Evolutionary conservation across 1,140 invertebrate species (phyloP), one percentile per base, ranked within the genome.

Genomic region (Drosophila tani): DNA sequence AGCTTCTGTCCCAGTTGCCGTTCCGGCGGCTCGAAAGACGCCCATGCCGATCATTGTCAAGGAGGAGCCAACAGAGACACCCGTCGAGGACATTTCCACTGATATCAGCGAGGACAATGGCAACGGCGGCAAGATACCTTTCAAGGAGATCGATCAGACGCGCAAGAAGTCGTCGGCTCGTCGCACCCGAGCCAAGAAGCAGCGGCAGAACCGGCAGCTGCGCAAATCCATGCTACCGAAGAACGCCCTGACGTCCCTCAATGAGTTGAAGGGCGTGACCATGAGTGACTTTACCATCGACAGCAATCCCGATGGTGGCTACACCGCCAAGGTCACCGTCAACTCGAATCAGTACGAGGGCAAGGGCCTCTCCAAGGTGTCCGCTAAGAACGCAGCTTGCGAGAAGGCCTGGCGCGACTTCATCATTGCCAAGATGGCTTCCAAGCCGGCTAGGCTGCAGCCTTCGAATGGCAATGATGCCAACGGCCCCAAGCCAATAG

Each of bases 161-260:
- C 81, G 91, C 51, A 92, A 92, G 79, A 92, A 92, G 86, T 90
- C 91, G 21, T 92, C 91, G 17, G 91, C 91, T 45, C 79, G 90
- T 45, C 79, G 90, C 29, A 81, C 91, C 11, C 93, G 92, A 32
- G 94, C 94, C 76, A 95, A 95, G 58, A 94, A 95, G 9, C 93
- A 95, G 58, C 94, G 96, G 1, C 94, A 96, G 93, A 96, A 96
- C 91, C 95, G 95, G 73, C 94, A 94, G 64, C 86, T 96, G 43
- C 94, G 95, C 32, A 95, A 95, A 32, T 94, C 96, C 19, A 93
- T 96, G 49, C 94, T 96, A 46, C 96, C 96, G 9, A 98, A 97
- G 92, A 98, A 97, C 91, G 96, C 97, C 6, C 94, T 97, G 32
- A 97, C 97, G 96, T 96, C 97, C 64, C 94, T 98, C 12, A 97